Percentiles rank a stretch among this genome's conserved stretches.
Conservation (phyloP, 1,140 invertebrate genomes). For the Zeugodacus cucurbitae region DNA sequence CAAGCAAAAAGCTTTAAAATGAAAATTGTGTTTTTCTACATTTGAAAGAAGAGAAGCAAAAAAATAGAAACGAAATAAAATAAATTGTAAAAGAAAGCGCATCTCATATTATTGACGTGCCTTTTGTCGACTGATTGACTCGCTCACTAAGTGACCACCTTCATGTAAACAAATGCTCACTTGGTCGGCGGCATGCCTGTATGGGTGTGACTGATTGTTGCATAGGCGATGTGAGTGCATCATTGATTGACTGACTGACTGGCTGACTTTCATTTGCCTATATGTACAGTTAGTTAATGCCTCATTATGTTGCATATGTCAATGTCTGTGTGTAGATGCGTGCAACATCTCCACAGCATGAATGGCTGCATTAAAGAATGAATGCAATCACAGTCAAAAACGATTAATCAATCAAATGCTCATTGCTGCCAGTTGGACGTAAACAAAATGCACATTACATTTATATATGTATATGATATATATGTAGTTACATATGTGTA, state of each 20-base stretch:
- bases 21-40: conserved; percentile 2
- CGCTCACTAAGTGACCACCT: background rate
- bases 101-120: background rate
- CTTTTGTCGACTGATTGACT: conserved; percentile 25
- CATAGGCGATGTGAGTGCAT: background rate
- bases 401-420: conserved; percentile 38
- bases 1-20: background rate
- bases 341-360: background rate
- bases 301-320: no score
- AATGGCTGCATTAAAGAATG: background rate
- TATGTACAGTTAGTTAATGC: no score
- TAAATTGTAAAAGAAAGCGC: background rate
- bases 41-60: background rate
- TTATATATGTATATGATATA: background rate
- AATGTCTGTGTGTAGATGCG: background rate
- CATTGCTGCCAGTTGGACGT: conserved; percentile 26
- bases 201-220: background rate
- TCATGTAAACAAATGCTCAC: background rate
- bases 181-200: background rate
- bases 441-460: background rate
- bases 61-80: background rate
- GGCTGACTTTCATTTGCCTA: background rate
- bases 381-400: background rate
- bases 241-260: conserved; percentile 19
- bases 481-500: background rate